These are phyloP conservation scores for Carpatolechia fugitivella DNA, from an alignment of 2,888 invertebrate genomes.

Conservation along the genomic window DNA sequence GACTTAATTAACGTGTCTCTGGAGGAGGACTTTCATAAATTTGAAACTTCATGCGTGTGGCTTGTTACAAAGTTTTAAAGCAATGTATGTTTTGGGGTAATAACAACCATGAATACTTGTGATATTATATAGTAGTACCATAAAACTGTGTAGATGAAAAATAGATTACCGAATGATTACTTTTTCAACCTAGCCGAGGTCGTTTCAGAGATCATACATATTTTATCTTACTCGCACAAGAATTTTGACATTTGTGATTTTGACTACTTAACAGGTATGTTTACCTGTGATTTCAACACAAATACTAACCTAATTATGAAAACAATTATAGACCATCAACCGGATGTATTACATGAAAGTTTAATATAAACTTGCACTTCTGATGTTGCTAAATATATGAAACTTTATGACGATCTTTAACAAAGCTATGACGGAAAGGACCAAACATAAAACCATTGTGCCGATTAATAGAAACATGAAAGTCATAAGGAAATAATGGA, in stretches of 20 bases:
- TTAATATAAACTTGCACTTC: too few species aligned
- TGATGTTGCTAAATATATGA: neutral
- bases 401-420: neutral
- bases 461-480: neutral
- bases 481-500: neutral
- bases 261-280: too few species aligned
- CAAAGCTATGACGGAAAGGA: neutral
- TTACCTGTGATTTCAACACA: too few species aligned
- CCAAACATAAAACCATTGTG: neutral
- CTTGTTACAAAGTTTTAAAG: conserved; percentile 6
- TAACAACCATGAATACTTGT: neutral
- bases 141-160: too few species aligned
- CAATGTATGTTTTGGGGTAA: neutral
- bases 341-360: too few species aligned
- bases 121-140: neutral
- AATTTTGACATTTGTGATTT: too few species aligned
- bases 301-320: too few species aligned
- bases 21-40: conserved; percentile 51
- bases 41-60: conserved; percentile 47
- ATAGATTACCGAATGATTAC: too few species aligned
- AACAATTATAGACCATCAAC: too few species aligned
- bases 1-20: conserved; percentile 71
- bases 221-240: too few species aligned
- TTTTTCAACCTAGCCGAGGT: too few species aligned
- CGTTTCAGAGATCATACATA: too few species aligned